A percentile compares a stretch with the other conserved stretches of the same genome.
Evolutionary conservation across 2,797 vertebrate species (phyloP).

Genomic region (Champsocephalus gunnari): DNA sequence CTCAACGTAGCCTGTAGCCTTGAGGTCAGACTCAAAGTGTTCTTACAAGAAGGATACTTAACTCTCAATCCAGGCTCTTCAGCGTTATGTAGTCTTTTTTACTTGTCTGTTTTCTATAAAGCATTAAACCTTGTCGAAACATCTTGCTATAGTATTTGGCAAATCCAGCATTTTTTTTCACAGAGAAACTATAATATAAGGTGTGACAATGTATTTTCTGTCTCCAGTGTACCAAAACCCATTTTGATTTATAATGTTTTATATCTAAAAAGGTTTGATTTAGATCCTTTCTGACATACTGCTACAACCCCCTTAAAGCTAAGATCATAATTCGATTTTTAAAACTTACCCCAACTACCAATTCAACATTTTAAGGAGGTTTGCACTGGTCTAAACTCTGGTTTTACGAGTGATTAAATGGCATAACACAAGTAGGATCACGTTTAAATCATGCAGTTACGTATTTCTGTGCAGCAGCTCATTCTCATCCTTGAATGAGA

Average conservation of each 20-base stretch:
- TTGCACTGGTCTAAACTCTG: background rate
- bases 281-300: background rate
- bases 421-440: background rate
- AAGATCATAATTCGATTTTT: background rate
- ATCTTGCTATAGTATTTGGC: no score
- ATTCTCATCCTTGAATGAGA: background rate
- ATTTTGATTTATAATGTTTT: background rate
- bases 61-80: slow-evolving; percentile 12
- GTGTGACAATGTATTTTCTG: background rate
- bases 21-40: slow-evolving; percentile 11
- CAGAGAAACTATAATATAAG: no score
- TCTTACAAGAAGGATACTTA: slow-evolving; percentile 2
- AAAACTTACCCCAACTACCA: background rate
- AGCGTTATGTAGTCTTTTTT: background rate
- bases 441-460: background rate
- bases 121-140: background rate
- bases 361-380: background rate
- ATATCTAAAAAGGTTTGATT: background rate
- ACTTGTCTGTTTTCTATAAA: background rate
- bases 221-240: background rate
- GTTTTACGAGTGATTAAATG: background rate
- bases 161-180: no score
- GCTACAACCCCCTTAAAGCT: no score
- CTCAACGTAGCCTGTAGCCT: background rate
- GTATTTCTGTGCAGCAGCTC: background rate